Evolutionary conservation across 35 echinoderm and acorn worm genomes (phyloP), one percentile per base, ranked within the genome.

Genomic region (Ophiothrix spiculata): DNA sequence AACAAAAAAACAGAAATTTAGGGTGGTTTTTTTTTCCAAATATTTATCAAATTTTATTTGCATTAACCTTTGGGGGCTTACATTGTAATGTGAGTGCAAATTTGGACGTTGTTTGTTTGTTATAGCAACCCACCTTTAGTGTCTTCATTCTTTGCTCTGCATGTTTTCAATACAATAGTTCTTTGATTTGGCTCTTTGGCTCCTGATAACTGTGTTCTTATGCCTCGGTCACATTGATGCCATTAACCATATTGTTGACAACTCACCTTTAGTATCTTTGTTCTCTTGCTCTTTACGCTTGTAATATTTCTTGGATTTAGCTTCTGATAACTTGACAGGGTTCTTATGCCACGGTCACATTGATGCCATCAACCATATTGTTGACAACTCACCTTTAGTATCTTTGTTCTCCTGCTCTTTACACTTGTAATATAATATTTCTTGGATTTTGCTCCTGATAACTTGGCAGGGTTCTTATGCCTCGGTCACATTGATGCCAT

Each of bases 221-320:
- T 49, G 42, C 42, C 6, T 49, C 42, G 19, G 42, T 49, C 42
- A 49, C 6, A 19, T 49, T 49, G 42, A 49, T 49, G 42, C 42
- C 42, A 49, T 49, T 19, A 10, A 49, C 42, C 42, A 49, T 49
- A 19, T 19, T 49, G 42, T 49, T 49, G 42, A 49, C n/a, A n/a
- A n/a, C 33, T 16, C 87, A 95, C 93, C 93, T 95, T 90, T 91
- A 15, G 93, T 95, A 41, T 95, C 80, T 78, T 95, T 95, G 56
- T 89, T 95, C 29, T 87, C 89, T 74, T 95, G 93, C 39, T 95
- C 93, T 37, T 91, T 95, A 49, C 6, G 19, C 42, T 49, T 49
- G 42, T 49, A 19, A 19, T 49, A 49, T 19, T 49, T 49, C 19
- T 49, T 49, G 6, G 6, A 10, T 19, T 49, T 49, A 19, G 42